phyloP scores from a whole-genome alignment of 1,140 invertebrate species.

The Portunus trituberculatus region DNA sequence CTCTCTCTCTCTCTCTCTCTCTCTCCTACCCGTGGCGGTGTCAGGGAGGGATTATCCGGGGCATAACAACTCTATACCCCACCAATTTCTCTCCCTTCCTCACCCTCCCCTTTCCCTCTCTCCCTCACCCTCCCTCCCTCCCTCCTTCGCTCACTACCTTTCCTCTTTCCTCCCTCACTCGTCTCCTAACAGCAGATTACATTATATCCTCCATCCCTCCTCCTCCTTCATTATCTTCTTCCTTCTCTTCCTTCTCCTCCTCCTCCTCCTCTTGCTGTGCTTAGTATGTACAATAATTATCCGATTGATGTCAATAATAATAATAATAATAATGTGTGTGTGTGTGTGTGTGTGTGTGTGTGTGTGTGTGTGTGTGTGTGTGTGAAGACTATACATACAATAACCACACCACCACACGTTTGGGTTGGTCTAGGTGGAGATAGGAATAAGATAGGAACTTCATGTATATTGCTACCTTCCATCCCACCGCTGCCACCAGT shows the following conservation, averaged over 20 bases:
- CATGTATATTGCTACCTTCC: no score
- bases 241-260: not conserved
- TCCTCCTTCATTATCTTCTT: not conserved
- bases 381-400: no score
- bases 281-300: slow-evolving; percentile 17
- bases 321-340: slow-evolving; percentile 15
- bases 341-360: not conserved
- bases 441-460: no score
- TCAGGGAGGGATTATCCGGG: not conserved
- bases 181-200: not conserved
- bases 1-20: not conserved
- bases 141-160: not conserved
- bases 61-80: not conserved
- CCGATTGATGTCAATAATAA: not conserved
- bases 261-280: not conserved
- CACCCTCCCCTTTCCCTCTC: not conserved
- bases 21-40: not conserved
- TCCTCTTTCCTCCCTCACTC: not conserved
- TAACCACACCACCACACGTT: no score
- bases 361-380: no score
- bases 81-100: not conserved
- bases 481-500: no score
- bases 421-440: no score
- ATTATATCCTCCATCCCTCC: not conserved
- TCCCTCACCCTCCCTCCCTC: not conserved